Evolutionary conservation across 2,113 vertebrate species (phyloP), one percentile per base, ranked within the genome.

Genomic region (Cnemophilus loriae): DNA sequence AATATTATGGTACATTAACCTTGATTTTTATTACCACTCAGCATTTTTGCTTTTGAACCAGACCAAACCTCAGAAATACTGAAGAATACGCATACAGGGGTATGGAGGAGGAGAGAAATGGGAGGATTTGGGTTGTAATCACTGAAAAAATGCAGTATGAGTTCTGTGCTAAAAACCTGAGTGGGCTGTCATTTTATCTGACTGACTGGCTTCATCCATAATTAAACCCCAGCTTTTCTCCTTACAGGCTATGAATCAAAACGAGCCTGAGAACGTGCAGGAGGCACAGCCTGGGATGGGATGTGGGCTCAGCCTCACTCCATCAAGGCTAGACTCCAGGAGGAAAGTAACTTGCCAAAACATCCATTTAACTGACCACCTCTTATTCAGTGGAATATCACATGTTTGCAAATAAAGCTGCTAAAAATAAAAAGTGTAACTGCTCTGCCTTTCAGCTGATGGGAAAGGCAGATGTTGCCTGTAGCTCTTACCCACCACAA

Each of bases 1-100:
- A 86, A 89, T 94, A 96, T 88, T 93, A 96, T 75, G 95, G 75
- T 78, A 70, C 91, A 89, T 95, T 93, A 95, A 95, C 79, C 64
- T 94, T 96, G 93, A 70, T 86, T 96, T 97, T 94, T 90, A 92
- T 81, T 88, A 77, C 86, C 0, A 0, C 71, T 91, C 64, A 69
- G 57, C 78, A 73, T 73, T 91, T 89, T 94, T 91, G 69, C 63
- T 88, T 93, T 91, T 77, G 63, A 82, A 95, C 56, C 61, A 94
- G 71, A 86, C 42, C 55, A 81, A 93, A 53, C 16, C 63, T 19
- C 64, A 87, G 70, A 84, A 93, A 91, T 26, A 79, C 23, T 20
- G 28, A 55, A 7, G 42, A 87, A 32, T 37, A 86, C 39, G 46
- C 35, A 44, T 4, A 50, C 3, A 13, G 44, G 55, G 56, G 32